Evolutionary conservation across 2,888 invertebrate genomes (phyloP), one percentile per base, ranked within the genome.

Genomic region (Scotopteryx bipunctaria): DNA sequence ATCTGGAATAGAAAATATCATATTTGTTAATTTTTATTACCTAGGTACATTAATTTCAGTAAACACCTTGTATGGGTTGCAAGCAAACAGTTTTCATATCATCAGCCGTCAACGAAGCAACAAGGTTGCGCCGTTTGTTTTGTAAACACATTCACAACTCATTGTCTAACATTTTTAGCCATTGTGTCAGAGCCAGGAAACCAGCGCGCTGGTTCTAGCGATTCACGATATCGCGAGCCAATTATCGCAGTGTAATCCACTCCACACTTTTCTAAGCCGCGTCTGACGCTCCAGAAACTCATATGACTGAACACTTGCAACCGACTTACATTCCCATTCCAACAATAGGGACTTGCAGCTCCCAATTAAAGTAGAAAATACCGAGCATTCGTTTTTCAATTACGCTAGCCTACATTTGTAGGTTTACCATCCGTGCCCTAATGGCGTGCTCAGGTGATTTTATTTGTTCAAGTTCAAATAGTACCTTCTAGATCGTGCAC

Each of bases 111-210:
- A 27, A 19, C 40, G 19, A 35, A 57, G 64, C 71, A 59, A 61
- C 77, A 76, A 80, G 78, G 79, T 66, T 76, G 68, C 50, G 45
- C 55, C 63, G 64, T 70, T 68, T 75, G 67, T 76, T 80, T 76
- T 67, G 72, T 73, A 78, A 75, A 75, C 68, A 76, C 68, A 61
- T 71, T 71, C 73, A 66, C 67, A 66, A 59, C 55, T 60, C 70
- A 76, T 82, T 81, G 78, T 81, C 69, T 75, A 68, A 56, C 63
- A 61, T 64, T 69, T 69, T 62, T 47, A 60, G 52, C 67, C 69
- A 80, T 81, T 82, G 81, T 78, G 59, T 59, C 55, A 42, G 51
- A 52, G 64, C 55, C 72, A 73, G 78, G 78, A 78, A 79, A 73
- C 63, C 56, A 59, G 64, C 63, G 64, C 35, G 52, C 36, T 23